A percentile compares a stretch with the other conserved stretches of the same genome.
Conservation (phyloP, 2,888 invertebrate genomes). For the Scaptomyza caliginosa region DNA sequence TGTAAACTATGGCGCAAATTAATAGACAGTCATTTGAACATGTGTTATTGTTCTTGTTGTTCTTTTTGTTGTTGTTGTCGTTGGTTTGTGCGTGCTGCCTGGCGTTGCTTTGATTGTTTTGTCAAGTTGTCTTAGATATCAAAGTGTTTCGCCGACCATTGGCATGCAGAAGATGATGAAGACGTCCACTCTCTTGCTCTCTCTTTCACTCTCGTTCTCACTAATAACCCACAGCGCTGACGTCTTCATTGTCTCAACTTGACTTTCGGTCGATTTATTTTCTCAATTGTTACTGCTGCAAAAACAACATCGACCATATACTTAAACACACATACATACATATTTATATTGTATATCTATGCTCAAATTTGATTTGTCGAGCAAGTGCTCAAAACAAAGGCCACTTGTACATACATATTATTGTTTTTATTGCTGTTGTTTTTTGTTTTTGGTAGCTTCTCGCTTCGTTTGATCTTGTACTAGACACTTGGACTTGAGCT, state of each 20-base stretch:
- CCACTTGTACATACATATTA: conserved; percentile 42
- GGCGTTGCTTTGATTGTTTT: conserved; percentile 77
- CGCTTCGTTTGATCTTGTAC: conserved; percentile 58
- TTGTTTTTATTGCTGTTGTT: conserved; percentile 20
- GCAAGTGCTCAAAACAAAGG: conserved; percentile 51
- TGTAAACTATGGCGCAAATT: conserved; percentile 68
- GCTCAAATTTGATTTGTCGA: conserved; percentile 53
- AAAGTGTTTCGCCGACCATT: conserved; percentile 59
- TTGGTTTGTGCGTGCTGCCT: conserved; percentile 46
- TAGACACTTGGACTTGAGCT: conserved; percentile 8
- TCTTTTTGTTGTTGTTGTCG: conserved; percentile 22
- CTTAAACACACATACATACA: conserved; percentile 5
- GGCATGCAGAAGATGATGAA: conserved; percentile 20
- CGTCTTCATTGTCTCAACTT: conserved; percentile 75
- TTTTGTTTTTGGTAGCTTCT: conserved; percentile 45
- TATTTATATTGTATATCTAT: conserved; percentile 5
- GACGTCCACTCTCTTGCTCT: conserved; percentile 34
- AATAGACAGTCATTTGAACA: conserved; percentile 72
- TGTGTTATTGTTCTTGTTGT: conserved; percentile 36
- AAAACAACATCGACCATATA: conserved; percentile 6
- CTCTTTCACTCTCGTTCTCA: conserved; percentile 39
- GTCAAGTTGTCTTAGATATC: conserved; percentile 80
- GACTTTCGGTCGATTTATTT: conserved; percentile 75
- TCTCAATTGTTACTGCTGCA: conserved; percentile 70
- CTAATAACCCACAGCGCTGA: conserved; percentile 79